These are phyloP conservation scores for Sphaeridia pumilis DNA, from an alignment of 2,888 invertebrate species.

Conservation along the genomic window DNA sequence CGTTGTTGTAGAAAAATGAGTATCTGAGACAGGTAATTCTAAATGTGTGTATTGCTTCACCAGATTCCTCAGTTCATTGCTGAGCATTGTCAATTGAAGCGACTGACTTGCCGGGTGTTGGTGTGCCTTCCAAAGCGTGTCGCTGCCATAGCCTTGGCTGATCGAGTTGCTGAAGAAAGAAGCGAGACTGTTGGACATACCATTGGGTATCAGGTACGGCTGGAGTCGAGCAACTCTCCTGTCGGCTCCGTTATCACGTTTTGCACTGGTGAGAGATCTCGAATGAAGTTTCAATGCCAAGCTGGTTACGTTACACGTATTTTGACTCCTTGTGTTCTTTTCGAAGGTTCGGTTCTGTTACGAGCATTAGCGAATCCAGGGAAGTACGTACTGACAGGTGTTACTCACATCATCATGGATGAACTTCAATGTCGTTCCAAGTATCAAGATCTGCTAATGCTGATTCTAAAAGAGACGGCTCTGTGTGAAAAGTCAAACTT, in stretches of 20 bases:
- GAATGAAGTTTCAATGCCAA: no score
- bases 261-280: background rate
- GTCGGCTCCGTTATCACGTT: conserved; percentile 62
- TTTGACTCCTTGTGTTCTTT: conserved; percentile 42
- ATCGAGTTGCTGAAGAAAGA: conserved; percentile 58
- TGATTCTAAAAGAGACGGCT: conserved; percentile 64
- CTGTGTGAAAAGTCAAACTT: conserved; percentile 52
- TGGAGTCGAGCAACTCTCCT: conserved; percentile 72
- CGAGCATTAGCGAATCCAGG: conserved; percentile 76
- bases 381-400: conserved; percentile 50
- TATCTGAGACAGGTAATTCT: conserved; percentile 40
- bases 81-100: conserved; percentile 53
- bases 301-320: no score
- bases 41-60: background rate
- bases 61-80: conserved; percentile 81
- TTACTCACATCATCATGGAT: conserved; percentile 81
- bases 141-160: conserved; percentile 78
- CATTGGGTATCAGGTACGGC: conserved; percentile 80
- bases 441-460: conserved; percentile 77
- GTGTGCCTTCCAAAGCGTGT: conserved; percentile 88
- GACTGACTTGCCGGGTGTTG: conserved; percentile 64
- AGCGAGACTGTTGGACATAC: conserved; percentile 48
- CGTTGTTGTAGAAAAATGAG: background rate
- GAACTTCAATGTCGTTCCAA: conserved; percentile 93
- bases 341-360: conserved; percentile 81